Conservation (phyloP, 1,140 invertebrate genomes). For the Streblospio benedicti region DNA sequence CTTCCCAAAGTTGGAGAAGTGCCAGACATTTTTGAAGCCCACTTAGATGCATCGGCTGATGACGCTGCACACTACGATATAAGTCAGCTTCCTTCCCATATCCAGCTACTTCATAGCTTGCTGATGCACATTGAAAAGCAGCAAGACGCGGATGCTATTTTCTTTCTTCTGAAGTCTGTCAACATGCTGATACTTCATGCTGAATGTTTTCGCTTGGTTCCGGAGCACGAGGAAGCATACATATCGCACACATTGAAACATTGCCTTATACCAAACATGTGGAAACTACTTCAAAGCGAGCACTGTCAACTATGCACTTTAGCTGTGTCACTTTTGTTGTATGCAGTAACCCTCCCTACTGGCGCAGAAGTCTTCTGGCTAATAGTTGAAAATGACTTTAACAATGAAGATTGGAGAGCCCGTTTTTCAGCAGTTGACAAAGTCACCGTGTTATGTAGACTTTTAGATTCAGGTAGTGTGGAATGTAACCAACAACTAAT, state of each 20-base stretch:
- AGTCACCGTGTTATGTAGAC: constrained; percentile 81
- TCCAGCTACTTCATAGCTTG: too few species aligned
- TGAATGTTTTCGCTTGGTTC: constrained; percentile 78
- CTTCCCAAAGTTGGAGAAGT: constrained; percentile 37
- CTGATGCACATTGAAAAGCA: too few species aligned
- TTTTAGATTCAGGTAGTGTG: constrained; percentile 81
- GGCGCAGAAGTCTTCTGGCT: constrained; percentile 92
- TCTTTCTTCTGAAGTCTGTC: constrained; percentile 84
- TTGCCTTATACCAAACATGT: constrained; percentile 85
- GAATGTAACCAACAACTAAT: constrained; percentile 74
- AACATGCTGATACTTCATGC: constrained; percentile 86
- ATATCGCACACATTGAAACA: constrained; percentile 97
- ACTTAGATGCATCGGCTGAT: too few species aligned
- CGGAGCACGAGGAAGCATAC: constrained; percentile 85
- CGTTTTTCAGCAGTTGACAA: constrained; percentile 91
- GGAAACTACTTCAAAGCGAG: constrained; percentile 84
- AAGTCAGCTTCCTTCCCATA: too few species aligned
- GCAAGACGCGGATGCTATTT: constrained; percentile 88
- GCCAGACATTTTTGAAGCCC: neutral
- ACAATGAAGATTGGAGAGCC: constrained; percentile 69
- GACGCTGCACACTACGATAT: too few species aligned
- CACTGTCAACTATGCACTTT: constrained; percentile 86
- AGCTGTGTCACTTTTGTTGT: constrained; percentile 79
- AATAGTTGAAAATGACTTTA: constrained; percentile 85
- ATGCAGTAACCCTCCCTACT: constrained; percentile 83